Evolutionary conservation across 35 echinoderm and acorn worm genomes (phyloP), one percentile per base, ranked within the genome.

Genomic region (Apostichopus japonicus): DNA sequence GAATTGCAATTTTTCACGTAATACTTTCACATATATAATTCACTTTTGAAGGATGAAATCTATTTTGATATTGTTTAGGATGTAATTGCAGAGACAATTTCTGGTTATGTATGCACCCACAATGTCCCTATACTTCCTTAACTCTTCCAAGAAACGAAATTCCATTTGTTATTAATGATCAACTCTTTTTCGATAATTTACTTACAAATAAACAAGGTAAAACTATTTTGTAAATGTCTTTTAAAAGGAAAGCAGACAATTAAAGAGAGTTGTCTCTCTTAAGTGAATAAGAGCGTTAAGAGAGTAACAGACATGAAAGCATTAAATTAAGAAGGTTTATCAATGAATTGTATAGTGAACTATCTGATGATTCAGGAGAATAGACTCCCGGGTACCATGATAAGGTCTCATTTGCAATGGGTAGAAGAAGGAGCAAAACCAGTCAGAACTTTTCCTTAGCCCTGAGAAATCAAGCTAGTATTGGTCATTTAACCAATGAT

Each of bases 381-480:
- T 7, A 80, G 0, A 80, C 78, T 80, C 33, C 22, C 27, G 23
- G 78, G 23, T 24, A 80, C 78, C 22, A 80, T 80, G 78, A 80
- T 80, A 80, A 80, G 78, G 78, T 80, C 78, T 80, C 21, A 33
- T 27, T 80, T 80, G 24, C 78, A 80, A 24, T 21, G 78, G 78
- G n/a, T 24, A 27, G 33, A 44, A 44, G 25, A 44, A 15, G 25
- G 52, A 25, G 33, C 4, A 80, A 80, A 80, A 80, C 6, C 78
- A 10, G 25, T 25, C 78, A 80, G 33, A 24, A 8, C 33, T 33
- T 80, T 80, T 2, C 1, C 78, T 51, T 80, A 11, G 6, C 25
- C 24, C 14, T 53, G 78, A 33, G n/a, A 13, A 80, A 33, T 24
- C 78, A 80, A 80, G 17, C 78, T 80, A 44, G 33, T 44, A 80